Evolutionary conservation across 2,113 vertebrate genomes (phyloP), one percentile per base, ranked within the genome.

Genomic region (Catharus fuscescens): DNA sequence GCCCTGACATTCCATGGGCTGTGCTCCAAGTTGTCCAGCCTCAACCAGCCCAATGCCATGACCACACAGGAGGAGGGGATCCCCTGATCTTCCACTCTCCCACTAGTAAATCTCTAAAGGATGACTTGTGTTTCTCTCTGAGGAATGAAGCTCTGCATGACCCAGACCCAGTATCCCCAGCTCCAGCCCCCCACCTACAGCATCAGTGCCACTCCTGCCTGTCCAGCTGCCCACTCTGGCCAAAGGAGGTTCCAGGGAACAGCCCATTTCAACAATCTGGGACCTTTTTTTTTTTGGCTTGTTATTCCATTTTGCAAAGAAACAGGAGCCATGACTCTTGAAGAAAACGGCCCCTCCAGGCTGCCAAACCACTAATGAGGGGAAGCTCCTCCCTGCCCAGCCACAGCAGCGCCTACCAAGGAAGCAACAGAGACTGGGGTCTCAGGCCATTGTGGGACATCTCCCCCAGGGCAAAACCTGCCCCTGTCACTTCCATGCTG

Each of bases 281-380:
- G 16, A 65, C 6, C 8, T 42, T 29, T 38, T 38, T n/a, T n/a
- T 32, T 64, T 38, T 47, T 48, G 5, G 54, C 21, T 79, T 38
- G 57, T 56, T 62, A 77, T 48, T 48, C 26, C 44, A 44, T 87
- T 92, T 65, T n/a, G 15, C 11, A 42, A 59, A 47, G 42, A n/a
- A 59, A 81, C 50, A 20, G 6, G 23, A 61, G 19, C 0, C 12
- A 0, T 19, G 52, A 47, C 48, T 87, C 64, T 67, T 81, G 78
- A 92, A 88, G 70, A 65, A 87, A 94, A 19, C 81, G 91, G 38
- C n/a, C 38, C 66, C 67, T 70, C 56, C 44, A 1, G 26, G 44
- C 79, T 93, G 93, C 92, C 82, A 95, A 96, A 92, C 93, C 53
- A 5, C 69, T 78, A 86, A 83, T 7, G 25, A 62, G 20, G 69